Conservation (phyloP, 2,113 vertebrate genomes). For the Embiotoca jacksoni region DNA sequence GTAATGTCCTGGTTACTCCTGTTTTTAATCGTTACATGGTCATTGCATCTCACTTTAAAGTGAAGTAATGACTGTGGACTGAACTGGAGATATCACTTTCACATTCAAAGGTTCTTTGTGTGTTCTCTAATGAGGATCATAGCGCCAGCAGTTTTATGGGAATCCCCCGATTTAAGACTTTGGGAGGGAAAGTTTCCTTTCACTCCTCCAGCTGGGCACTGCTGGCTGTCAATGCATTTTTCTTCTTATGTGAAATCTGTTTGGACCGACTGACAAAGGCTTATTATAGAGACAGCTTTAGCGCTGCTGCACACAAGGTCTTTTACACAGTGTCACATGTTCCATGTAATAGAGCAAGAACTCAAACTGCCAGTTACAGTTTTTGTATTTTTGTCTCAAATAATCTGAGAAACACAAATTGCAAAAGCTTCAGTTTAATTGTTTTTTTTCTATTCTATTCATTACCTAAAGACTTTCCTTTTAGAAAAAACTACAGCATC, state of each 20-base stretch:
- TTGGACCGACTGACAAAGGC: conserved; percentile 58
- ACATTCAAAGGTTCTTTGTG: conserved; percentile 53
- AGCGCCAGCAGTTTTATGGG: conserved; percentile 54
- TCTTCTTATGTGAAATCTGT: conserved; percentile 33
- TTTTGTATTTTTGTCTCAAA: conserved; percentile 9
- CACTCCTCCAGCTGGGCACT: conserved; percentile 63
- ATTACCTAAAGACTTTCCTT: background rate
- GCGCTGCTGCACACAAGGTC: conserved; percentile 20
- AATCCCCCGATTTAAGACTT: conserved; percentile 59
- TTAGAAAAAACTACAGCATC: background rate
- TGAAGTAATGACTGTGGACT: conserved; percentile 17
- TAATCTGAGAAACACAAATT: no score
- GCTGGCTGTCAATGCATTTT: conserved; percentile 26
- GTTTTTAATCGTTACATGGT: background rate
- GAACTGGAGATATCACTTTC: conserved; percentile 2
- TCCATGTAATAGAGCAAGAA: conserved; percentile 23
- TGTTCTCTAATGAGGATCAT: conserved; percentile 29
- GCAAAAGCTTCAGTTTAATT: background rate
- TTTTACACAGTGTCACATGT: conserved; percentile 31
- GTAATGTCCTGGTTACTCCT: no score
- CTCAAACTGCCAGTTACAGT: background rate
- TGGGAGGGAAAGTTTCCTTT: conserved; percentile 58
- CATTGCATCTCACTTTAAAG: background rate
- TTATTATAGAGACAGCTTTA: conserved; percentile 37
- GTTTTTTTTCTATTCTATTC: background rate